phyloP scores from a whole-genome alignment of 2,113 vertebrate genomes.

The Microtus pennsylvanicus region DNA sequence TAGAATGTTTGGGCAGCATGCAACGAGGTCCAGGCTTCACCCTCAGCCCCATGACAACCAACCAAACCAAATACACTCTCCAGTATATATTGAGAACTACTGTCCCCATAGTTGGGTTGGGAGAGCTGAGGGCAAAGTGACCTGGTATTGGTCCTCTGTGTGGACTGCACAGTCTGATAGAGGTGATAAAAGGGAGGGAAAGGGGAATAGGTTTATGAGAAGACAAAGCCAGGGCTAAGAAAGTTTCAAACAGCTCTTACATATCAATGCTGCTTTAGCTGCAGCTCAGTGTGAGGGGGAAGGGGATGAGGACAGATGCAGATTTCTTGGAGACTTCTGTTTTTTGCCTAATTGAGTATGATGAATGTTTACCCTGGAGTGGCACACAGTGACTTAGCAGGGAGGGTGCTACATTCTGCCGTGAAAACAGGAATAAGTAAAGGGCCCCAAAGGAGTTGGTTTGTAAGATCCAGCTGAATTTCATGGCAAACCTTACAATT shows the following conservation, averaged over 20 bases:
- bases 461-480: slow-evolving; percentile 43
- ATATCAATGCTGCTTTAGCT: background rate
- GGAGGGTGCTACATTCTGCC: slow-evolving; percentile 46
- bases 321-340: slow-evolving; percentile 14
- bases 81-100: background rate
- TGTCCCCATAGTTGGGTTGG: background rate
- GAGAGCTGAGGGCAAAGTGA: background rate
- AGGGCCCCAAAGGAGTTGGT: background rate
- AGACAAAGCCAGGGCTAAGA: background rate
- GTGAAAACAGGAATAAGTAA: slow-evolving; percentile 43
- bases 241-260: background rate
- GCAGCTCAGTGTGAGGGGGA: background rate
- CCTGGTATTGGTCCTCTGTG: rapidly evolving
- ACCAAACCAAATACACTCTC: background rate
- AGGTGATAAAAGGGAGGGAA: background rate
- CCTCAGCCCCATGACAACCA: background rate
- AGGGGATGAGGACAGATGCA: background rate
- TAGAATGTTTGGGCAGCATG: background rate
- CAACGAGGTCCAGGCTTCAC: background rate
- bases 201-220: background rate
- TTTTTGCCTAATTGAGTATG: background rate
- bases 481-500: background rate
- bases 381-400: background rate
- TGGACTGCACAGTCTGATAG: too few species aligned
- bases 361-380: background rate